phyloP scores from a whole-genome alignment of 2,888 invertebrate genomes.

The Aphelenchoides bicaudatus region DNA sequence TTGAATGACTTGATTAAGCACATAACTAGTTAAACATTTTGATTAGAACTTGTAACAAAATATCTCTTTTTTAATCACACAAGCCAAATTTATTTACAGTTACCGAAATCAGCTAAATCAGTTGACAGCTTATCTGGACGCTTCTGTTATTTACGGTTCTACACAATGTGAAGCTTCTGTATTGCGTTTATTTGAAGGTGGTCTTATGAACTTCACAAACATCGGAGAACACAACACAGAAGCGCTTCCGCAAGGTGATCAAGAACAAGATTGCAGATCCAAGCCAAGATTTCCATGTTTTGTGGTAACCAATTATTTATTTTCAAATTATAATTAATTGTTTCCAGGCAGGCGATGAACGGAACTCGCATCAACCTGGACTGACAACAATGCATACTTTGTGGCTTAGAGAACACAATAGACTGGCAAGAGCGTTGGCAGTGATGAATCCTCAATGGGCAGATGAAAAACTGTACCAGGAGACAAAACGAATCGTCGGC shows the following conservation, averaged over 20 bases:
- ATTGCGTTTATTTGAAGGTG: constrained; percentile 68
- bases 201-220: constrained; percentile 60
- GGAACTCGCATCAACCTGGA: constrained; percentile 59
- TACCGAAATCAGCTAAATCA: constrained; percentile 87
- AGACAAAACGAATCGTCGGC: constrained; percentile 7
- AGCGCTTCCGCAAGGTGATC: constrained; percentile 58
- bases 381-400: constrained; percentile 59
- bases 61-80: too few species aligned
- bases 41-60: too few species aligned
- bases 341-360: constrained; percentile 55
- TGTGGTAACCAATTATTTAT: too few species aligned
- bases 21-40: too few species aligned
- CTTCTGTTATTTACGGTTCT: constrained; percentile 83
- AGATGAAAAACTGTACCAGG: constrained; percentile 61
- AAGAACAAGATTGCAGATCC: constrained; percentile 59
- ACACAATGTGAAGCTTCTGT: constrained; percentile 77
- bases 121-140: constrained; percentile 77
- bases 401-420: constrained; percentile 59
- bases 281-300: constrained; percentile 47
- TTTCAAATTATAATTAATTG: too few species aligned
- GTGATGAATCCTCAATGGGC: constrained; percentile 60
- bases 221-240: constrained; percentile 34
- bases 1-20: too few species aligned
- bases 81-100: too few species aligned
- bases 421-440: constrained; percentile 50